Evolutionary conservation across 2,113 vertebrate species (phyloP), one percentile per base, ranked within the genome.

Genomic region (Triplophysa siluroides): DNA sequence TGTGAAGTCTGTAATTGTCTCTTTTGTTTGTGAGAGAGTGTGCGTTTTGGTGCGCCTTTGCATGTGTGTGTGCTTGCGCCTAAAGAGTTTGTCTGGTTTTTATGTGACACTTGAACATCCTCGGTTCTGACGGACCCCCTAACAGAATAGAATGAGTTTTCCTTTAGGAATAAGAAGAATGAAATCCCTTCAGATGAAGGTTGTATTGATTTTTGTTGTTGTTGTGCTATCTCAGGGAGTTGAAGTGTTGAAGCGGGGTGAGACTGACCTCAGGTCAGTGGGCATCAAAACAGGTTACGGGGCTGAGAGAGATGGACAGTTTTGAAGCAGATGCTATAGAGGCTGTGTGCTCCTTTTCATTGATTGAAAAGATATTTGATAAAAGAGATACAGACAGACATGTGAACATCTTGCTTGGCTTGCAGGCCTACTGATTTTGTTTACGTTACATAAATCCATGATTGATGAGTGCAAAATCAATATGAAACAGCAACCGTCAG

Each of bases 151-250:
- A 83, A 78, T 60, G 63, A 54, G 38, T 68, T 63, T 80, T 64
- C 63, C 78, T 67, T 29, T 23, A 67, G 68, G 81, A 78, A 41
- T 47, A 71, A 54, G 58, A 43, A 9, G 54, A 6, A 11, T 58
- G 24, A 75, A 79, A 83, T 86, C 45, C 71, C 79, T 67, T n/a
- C 66, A 66, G 64, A 80, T 73, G 24, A 75, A 81, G 79, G 86
- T 76, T 63, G 21, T 65, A 82, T 78, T 41, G 69, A 72, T 80
- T 83, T 70, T 64, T 71, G 76, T 69, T 58, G 73, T 75, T 70
- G 71, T 80, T 58, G 47, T 68, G 63, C 29, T 64, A n/a, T 79
- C 65, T 82, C 54, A n/a, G 54, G 43, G 43, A 72, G 78, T 79
- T 47, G 33, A 71, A 71, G 21, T 72, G 29, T 56, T 82, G 14